Evolutionary conservation across 2,888 invertebrate genomes (phyloP), one percentile per base, ranked within the genome.

Genomic region (Congeria kusceri): DNA sequence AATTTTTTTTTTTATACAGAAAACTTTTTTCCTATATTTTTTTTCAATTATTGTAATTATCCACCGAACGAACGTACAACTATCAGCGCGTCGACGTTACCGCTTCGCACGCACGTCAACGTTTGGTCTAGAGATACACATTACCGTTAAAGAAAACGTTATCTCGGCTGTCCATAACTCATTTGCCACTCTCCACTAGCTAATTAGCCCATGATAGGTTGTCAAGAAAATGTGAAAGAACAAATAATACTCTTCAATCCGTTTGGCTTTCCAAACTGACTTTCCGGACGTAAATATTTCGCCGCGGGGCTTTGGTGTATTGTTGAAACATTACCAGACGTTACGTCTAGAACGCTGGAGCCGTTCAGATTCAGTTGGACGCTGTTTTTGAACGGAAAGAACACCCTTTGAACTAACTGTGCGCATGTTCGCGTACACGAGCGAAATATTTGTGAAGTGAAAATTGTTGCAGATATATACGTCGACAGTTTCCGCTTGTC

Each of bases 151-250:
- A 39, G 39, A 39, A 11, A 39, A 57, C 57, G 53, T 11, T 56
- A 25, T 56, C 62, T 32, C 56, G 70, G 63, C 3, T 64, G 76
- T 77, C 65, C 79, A 83, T 83, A 83, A 83, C 57, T 83, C 83
- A 83, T 77, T 63, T 70, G 68, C 66, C 64, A 25, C 62, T 44
- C 49, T 70, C 62, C 67, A 76, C 63, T 56, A 64, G 76, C 83
- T 77, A 83, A 83, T 83, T 77, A 77, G 70, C 65, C 75, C 77
- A 83, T 83, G 73, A 83, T 83, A 64, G 76, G 53, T 76, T 83
- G 83, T 83, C 83, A 82, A 61, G 63, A 69, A 63, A 66, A 70
- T 77, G 57, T 59, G 69, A 69, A 78, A 79, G 71, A 73, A 82
- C 63, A 73, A 72, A 78, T 39, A 39, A 39, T 39, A 15, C 39